phyloP scores from a whole-genome alignment of 2,113 vertebrate genomes.

The Circaetus cinerascens region DNA sequence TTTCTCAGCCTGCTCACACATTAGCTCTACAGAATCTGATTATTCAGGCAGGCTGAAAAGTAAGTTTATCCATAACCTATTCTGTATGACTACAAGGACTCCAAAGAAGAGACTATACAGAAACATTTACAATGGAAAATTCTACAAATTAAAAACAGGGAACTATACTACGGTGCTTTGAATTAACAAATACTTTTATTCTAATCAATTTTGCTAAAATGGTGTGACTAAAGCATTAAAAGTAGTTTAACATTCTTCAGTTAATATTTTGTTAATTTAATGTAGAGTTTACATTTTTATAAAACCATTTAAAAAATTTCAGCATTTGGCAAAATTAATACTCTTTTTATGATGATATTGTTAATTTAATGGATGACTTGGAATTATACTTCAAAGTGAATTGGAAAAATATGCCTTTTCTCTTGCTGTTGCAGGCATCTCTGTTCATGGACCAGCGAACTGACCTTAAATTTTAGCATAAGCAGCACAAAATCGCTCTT shows the following conservation, averaged over 20 bases:
- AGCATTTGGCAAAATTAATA: slow-evolving; percentile 57
- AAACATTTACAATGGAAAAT: not conserved
- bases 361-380: slow-evolving; percentile 82
- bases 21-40: not conserved
- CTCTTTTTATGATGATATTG: slow-evolving; percentile 76
- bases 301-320: slow-evolving; percentile 57
- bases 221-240: not conserved
- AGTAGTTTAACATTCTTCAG: not conserved
- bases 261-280: slow-evolving; percentile 11
- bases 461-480: slow-evolving; percentile 65
- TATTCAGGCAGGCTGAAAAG: not conserved
- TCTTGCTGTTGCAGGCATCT: slow-evolving; percentile 43
- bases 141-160: not conserved
- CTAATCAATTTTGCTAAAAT: not conserved
- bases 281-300: slow-evolving; percentile 12
- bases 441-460: slow-evolving; percentile 41
- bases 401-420: slow-evolving; percentile 60
- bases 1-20: no score
- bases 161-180: not conserved
- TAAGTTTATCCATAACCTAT: not conserved
- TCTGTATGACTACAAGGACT: not conserved
- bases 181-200: not conserved
- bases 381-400: slow-evolving; percentile 80
- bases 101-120: not conserved
- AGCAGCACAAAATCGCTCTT: slow-evolving; percentile 37